phyloP scores from a whole-genome alignment of 2,888 invertebrate species.

The Diarsia dahlii region DNA sequence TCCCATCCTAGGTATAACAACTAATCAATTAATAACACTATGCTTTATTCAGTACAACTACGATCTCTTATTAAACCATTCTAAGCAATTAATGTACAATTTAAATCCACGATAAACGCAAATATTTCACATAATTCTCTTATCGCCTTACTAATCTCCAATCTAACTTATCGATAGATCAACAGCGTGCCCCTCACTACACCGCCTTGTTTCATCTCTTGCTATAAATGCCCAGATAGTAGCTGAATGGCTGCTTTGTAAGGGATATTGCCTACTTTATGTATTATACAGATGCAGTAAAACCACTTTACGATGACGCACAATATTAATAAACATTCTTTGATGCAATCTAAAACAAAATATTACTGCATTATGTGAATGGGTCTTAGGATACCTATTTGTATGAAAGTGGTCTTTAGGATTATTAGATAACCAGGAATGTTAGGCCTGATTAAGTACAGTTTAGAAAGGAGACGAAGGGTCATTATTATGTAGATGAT shows the following conservation, averaged over 20 bases:
- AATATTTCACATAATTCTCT: conserved; percentile 44
- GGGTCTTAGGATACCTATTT: too few relatives aligned
- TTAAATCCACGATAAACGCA: conserved; percentile 16
- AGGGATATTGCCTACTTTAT: conserved; percentile 87
- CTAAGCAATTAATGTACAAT: conserved; percentile 10
- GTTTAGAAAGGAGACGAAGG: rapidly evolving
- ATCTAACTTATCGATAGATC: conserved; percentile 73
- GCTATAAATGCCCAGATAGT: conserved; percentile 89
- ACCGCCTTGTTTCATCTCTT: conserved; percentile 87
- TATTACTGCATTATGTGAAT: conserved; percentile 44
- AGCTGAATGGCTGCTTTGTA: conserved; percentile 88
- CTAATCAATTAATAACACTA: not conserved
- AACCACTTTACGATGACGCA: conserved; percentile 80
- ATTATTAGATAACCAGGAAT: not conserved
- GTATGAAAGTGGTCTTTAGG: not conserved
- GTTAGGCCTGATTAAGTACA: too few relatives aligned
- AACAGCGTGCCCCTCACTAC: conserved; percentile 69
- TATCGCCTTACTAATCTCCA: conserved; percentile 26
- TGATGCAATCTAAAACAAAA: conserved; percentile 56
- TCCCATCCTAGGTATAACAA: not conserved
- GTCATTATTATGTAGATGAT: not conserved
- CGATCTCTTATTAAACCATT: not conserved
- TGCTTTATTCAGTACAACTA: not conserved
- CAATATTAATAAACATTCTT: conserved; percentile 66
- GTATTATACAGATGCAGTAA: conserved; percentile 83